Percentiles rank a stretch among this genome's conserved stretches.
These are phyloP conservation scores for Caenorhabditis sinica DNA, from an alignment of 2,888 invertebrate genomes.

Conservation along the genomic window DNA sequence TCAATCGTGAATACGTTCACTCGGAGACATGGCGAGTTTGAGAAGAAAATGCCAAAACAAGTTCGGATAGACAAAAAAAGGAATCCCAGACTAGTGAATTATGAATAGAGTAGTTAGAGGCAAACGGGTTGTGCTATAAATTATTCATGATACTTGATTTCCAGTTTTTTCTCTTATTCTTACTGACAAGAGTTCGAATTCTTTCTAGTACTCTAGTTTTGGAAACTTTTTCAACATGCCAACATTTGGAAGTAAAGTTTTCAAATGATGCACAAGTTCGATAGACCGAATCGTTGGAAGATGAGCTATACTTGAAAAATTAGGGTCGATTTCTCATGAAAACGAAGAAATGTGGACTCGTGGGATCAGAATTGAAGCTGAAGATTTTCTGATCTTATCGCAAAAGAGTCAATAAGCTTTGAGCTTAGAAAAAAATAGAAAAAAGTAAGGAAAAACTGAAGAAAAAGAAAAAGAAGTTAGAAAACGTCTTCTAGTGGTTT, in stretches of 20 bases:
- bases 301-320: slow-evolving; percentile 42
- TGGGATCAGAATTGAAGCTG: background rate
- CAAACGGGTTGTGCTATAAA: slow-evolving; percentile 6
- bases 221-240: no score
- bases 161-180: background rate
- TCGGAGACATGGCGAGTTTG: background rate
- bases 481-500: background rate
- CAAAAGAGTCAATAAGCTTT: background rate
- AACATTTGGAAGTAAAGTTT: background rate
- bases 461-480: background rate
- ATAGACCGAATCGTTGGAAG: slow-evolving; percentile 19
- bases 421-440: slow-evolving; percentile 13
- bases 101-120: slow-evolving; percentile 33
- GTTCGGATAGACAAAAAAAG: background rate
- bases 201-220: no score
- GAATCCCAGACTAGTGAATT: slow-evolving; percentile 39
- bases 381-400: slow-evolving; percentile 6
- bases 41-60: background rate
- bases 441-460: background rate
- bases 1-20: background rate
- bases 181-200: background rate
- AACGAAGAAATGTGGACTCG: slow-evolving; percentile 9
- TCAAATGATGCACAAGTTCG: background rate
- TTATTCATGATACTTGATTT: slow-evolving; percentile 31
- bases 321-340: slow-evolving; percentile 30